Evolutionary conservation across 2,113 vertebrate genomes (phyloP).

Genomic region (Heptranchias perlo): DNA sequence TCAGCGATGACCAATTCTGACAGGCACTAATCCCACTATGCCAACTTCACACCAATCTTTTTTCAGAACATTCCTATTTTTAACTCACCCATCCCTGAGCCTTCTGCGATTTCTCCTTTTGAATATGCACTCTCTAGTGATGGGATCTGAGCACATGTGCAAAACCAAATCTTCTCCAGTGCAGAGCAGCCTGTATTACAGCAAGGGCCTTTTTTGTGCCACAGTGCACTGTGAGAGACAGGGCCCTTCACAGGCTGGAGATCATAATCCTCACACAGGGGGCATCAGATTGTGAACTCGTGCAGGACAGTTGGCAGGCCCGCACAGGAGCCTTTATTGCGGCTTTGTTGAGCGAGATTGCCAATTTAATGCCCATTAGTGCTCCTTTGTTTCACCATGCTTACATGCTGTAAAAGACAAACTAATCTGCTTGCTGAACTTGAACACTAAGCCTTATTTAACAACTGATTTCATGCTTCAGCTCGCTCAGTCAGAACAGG

Average conservation of each 20-base stretch:
- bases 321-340: not conserved
- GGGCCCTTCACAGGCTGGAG: not conserved
- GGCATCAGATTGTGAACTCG: not conserved
- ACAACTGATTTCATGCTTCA: slow-evolving; percentile 16
- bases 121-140: not conserved
- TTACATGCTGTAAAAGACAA: not conserved
- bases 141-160: too few species aligned
- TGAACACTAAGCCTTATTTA: not conserved
- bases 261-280: not conserved
- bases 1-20: not conserved
- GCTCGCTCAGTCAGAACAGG: not conserved
- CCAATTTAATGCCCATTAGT: not conserved
- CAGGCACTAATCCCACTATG: too few species aligned
- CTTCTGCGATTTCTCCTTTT: not conserved
- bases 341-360: not conserved
- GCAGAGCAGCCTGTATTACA: not conserved
- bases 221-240: not conserved
- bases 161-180: not conserved
- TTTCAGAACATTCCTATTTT: not conserved
- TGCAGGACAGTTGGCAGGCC: not conserved
- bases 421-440: not conserved
- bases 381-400: not conserved
- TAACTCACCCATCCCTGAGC: not conserved
- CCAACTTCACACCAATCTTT: not conserved
- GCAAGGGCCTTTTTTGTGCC: not conserved